Base-by-base conservation (phyloP, 2,888 invertebrate species). In the Microctonus hyperodae region DNA sequence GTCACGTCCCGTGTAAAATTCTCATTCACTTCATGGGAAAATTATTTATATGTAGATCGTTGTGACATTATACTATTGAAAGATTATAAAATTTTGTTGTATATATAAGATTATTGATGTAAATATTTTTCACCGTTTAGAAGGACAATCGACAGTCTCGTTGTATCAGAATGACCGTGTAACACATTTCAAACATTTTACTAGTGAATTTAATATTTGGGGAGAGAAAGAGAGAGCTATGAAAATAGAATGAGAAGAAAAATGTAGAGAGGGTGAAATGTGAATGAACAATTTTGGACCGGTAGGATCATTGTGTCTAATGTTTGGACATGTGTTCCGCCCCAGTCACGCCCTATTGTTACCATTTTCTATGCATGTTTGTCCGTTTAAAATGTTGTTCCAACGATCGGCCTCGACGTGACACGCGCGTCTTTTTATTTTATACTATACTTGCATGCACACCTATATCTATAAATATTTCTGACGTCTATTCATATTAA, bases 291-390 rank as follows among this genome's bases (percentile, higher is more conserved):
- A 78, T 79, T 76, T 77, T 75, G 75, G 61, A 78, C 78, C 73
- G 76, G 76, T 73, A 76, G 78, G 74, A 79, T 67, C 79, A 82
- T 83, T 83, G 83, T 83, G 74, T 74, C 74, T 76, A 76, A 80
- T 83, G 83, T 83, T 83, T 83, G 83, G 83, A 83, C 83, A 83
- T 83, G 82, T 83, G 83, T 83, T 83, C 81, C 83, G 81, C 81
- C 80, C 77, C 77, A 77, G 83, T 82, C 81, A 83, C 82, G 82
- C 83, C 83, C 79, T 81, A 83, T 83, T 83, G 83, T 80, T 79
- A 69, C 79, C 74, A 77, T 79, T 81, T 80, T 82, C 81, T 77
- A 80, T 81, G 79, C 79, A 76, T 77, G 78, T 80, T 81, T 78
- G 79, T 75, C 76, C 78, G 77, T 77, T 81, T 79, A 76, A 81